phyloP scores from a whole-genome alignment of 2,888 invertebrate genomes.

The Lycophotia porphyrea region DNA sequence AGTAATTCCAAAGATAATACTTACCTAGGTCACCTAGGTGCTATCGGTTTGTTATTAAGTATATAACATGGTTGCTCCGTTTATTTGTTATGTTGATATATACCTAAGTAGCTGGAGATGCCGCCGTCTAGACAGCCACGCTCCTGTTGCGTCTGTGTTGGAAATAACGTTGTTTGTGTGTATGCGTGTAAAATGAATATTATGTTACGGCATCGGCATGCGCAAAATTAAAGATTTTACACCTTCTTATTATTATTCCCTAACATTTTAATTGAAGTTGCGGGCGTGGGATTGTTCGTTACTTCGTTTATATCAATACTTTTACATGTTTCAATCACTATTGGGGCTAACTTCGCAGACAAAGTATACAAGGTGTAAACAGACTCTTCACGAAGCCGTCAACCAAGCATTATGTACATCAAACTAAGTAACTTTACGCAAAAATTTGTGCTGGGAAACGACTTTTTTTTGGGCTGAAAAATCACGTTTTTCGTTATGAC shows the following conservation, averaged over 20 bases:
- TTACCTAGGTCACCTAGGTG: slow-evolving; percentile 6
- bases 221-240: slow-evolving; percentile 85
- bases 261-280: slow-evolving; percentile 72
- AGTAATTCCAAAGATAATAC: slow-evolving; percentile 35
- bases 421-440: too few relatives aligned
- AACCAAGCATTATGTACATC: too few relatives aligned
- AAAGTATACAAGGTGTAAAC: too few relatives aligned
- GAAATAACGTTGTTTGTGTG: slow-evolving; percentile 51
- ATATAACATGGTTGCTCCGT: slow-evolving; percentile 34
- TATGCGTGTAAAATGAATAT: slow-evolving; percentile 75
- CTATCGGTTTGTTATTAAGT: slow-evolving; percentile 25
- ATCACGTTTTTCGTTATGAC: too few relatives aligned
- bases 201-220: slow-evolving; percentile 78
- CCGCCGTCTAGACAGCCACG: slow-evolving; percentile 67
- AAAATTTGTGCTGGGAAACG: too few relatives aligned
- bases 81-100: slow-evolving; percentile 54
- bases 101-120: slow-evolving; percentile 54
- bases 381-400: too few relatives aligned
- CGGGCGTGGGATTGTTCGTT: slow-evolving; percentile 65
- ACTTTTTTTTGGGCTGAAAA: too few relatives aligned
- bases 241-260: slow-evolving; percentile 73
- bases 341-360: slow-evolving; percentile 40
- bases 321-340: slow-evolving; percentile 59
- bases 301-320: slow-evolving; percentile 51
- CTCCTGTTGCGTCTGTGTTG: slow-evolving; percentile 61